Conservation (phyloP, 2,888 invertebrate species). For the Stramonita haemastoma region DNA sequence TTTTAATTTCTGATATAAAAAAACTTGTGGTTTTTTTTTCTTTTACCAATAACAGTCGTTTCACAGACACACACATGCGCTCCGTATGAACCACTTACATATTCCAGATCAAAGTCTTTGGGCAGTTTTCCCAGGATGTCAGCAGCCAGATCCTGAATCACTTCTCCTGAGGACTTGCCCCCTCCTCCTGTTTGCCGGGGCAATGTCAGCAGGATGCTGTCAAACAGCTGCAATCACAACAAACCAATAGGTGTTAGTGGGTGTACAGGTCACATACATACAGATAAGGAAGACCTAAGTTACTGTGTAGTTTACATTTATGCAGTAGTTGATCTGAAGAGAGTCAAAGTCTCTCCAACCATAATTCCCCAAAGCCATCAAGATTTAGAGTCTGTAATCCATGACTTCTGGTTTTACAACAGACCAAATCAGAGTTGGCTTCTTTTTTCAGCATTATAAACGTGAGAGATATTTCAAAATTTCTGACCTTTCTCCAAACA, state of each 20-base stretch:
- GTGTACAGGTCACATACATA: not conserved
- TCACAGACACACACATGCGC: not conserved
- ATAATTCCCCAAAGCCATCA: too few species aligned
- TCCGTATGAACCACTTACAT: slow-evolving; percentile 53
- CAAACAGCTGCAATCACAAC: slow-evolving; percentile 82
- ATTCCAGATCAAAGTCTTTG: slow-evolving; percentile 76
- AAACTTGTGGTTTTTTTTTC: not conserved
- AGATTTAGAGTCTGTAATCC: too few species aligned
- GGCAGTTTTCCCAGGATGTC: slow-evolving; percentile 78
- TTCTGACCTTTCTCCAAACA: too few species aligned
- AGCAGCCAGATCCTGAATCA: slow-evolving; percentile 76
- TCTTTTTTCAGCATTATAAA: too few species aligned
- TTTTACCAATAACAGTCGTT: not conserved
- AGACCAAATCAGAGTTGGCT: too few species aligned
- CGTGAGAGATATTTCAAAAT: too few species aligned
- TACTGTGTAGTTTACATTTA: too few species aligned
- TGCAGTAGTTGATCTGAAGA: too few species aligned
- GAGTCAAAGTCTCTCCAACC: too few species aligned
- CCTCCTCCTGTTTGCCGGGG: slow-evolving; percentile 76
- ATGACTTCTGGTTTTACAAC: too few species aligned
- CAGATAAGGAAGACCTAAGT: not conserved
- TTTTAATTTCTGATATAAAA: too few species aligned
- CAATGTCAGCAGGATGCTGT: slow-evolving; percentile 88
- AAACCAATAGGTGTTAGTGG: too few species aligned
- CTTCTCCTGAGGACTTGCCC: slow-evolving; percentile 76